phyloP scores from a whole-genome alignment of 2,888 invertebrate genomes.

The Leptura quadrifasciata region DNA sequence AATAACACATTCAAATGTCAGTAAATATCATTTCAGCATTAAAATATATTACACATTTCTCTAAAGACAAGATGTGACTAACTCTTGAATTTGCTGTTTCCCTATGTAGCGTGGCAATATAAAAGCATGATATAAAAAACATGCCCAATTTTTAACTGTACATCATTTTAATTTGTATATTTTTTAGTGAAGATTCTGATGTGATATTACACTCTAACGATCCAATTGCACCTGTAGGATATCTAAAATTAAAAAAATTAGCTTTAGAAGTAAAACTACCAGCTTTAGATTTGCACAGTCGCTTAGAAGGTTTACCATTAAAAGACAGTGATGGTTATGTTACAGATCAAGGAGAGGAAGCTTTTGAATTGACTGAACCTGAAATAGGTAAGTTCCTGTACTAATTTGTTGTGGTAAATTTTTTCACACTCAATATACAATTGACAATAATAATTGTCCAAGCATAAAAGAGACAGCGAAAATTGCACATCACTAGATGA shows the following conservation, averaged over 20 bases:
- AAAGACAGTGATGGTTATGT: conserved; percentile 71
- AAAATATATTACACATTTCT: no score
- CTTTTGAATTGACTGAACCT: conserved; percentile 61
- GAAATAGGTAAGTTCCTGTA: conserved; percentile 58
- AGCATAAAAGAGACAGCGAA: no score
- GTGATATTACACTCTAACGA: conserved; percentile 93
- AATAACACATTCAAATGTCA: no score
- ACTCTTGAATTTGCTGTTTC: no score
- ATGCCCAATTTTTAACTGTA: conserved; percentile 13
- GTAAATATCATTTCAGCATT: no score
- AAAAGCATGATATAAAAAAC: no score
- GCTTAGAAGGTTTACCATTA: conserved; percentile 69
- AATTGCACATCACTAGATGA: no score
- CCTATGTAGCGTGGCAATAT: no score
- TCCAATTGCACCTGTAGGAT: conserved; percentile 95
- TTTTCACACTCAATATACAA: no score
- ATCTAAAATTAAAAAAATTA: conserved; percentile 90
- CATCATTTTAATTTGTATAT: conserved; percentile 4
- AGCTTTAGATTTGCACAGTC: conserved; percentile 65
- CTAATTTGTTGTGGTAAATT: neutral
- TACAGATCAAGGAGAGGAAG: conserved; percentile 71
- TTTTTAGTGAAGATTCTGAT: conserved; percentile 88
- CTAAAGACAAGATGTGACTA: no score
- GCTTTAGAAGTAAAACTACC: conserved; percentile 83
- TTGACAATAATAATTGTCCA: no score